A percentile compares a stretch with the other conserved stretches of the same genome.
These are phyloP conservation scores for Bettongia penicillata DNA, from an alignment of 2,113 vertebrate genomes.

Conservation along the genomic window DNA sequence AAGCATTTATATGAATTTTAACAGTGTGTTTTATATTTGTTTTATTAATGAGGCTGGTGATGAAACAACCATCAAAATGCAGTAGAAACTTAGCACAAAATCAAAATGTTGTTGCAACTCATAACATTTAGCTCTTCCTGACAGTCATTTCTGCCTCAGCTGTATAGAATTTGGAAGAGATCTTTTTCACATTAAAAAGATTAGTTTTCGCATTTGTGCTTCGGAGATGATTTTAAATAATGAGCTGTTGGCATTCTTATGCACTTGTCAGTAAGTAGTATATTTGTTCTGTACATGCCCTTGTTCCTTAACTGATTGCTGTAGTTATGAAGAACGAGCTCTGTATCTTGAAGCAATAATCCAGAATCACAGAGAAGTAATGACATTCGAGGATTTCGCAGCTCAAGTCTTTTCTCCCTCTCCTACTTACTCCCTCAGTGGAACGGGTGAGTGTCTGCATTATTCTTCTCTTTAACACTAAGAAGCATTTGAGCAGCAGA, in stretches of 20 bases:
- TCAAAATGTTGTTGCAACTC: neutral
- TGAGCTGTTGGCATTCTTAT: fast-evolving
- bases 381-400: slow-evolving; percentile 98
- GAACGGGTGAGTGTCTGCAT: slow-evolving; percentile 92
- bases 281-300: neutral
- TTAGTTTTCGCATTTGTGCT: neutral
- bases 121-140: neutral
- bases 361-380: slow-evolving; percentile 96
- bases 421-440: slow-evolving; percentile 91
- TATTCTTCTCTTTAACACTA: slow-evolving; percentile 72
- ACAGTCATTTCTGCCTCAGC: slow-evolving; percentile 34
- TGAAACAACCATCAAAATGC: slow-evolving; percentile 19
- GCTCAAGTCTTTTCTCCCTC: slow-evolving; percentile 98
- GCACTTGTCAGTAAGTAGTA: neutral
- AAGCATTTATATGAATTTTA: slow-evolving; percentile 11
- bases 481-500: slow-evolving; percentile 82
- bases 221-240: neutral
- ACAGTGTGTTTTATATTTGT: neutral
- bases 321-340: slow-evolving; percentile 97
- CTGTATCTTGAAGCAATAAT: slow-evolving; percentile 98
- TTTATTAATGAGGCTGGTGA: slow-evolving; percentile 25
- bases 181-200: fast-evolving
- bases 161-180: neutral
- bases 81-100: neutral
- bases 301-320: slow-evolving; percentile 85